A percentile compares a stretch with the other conserved stretches of the same genome.
Conservation (phyloP, 92 coral and sea anemone genomes). For the Scolanthus callimorphus region DNA sequence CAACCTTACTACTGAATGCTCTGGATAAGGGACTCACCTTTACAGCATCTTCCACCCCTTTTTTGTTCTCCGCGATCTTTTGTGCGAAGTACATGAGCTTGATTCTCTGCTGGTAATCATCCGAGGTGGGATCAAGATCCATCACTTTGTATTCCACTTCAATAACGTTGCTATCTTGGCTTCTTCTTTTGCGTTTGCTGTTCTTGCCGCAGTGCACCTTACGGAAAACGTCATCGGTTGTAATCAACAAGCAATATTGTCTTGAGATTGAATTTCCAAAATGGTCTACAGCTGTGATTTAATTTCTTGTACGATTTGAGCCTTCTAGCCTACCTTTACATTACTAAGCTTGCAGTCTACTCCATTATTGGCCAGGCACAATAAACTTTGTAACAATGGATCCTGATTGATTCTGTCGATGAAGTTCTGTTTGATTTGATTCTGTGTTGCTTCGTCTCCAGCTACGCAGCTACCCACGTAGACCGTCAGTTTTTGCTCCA, state of each 20-base stretch:
- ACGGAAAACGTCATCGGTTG: no score
- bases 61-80: conserved; percentile 17
- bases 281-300: no score
- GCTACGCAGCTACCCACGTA: conserved; percentile 66
- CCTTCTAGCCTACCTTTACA: conserved; percentile 43
- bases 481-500: conserved; percentile 53
- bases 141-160: conserved; percentile 44
- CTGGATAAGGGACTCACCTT: no score
- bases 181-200: conserved; percentile 39
- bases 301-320: no score
- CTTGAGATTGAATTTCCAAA: no score
- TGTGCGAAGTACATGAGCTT: conserved; percentile 24
- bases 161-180: conserved; percentile 43
- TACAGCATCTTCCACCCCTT: conserved; percentile 18
- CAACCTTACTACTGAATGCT: no score
- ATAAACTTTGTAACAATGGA: conserved; percentile 17
- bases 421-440: conserved; percentile 44
- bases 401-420: conserved; percentile 21
- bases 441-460: conserved; percentile 34
- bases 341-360: conserved; percentile 53
- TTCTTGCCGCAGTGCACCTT: conserved; percentile 77
- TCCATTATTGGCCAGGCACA: conserved; percentile 29
- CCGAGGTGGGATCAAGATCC: conserved; percentile 26
- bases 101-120: conserved; percentile 33
- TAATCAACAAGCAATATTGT: no score